Evolutionary conservation across 1,140 invertebrate genomes (phyloP).

Genomic region (Lasioglossum albipes): DNA sequence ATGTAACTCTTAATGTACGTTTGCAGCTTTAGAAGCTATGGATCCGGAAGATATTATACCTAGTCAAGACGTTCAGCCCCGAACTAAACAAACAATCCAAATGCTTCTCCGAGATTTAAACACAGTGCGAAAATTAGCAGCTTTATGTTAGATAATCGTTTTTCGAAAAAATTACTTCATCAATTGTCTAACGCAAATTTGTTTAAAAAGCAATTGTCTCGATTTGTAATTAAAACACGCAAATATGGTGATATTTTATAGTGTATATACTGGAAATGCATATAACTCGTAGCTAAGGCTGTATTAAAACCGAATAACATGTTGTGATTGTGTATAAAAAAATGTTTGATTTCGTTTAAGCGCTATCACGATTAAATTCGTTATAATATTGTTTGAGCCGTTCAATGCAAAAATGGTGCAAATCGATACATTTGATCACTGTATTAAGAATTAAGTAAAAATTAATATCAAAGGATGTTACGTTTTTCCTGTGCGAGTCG

Average conservation of each 20-base stretch:
- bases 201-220: neutral
- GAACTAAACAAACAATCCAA: constrained; percentile 81
- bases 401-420: no score
- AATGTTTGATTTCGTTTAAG: constrained; percentile 5
- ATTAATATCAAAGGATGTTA: no score
- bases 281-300: neutral
- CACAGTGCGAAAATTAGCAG: constrained; percentile 80
- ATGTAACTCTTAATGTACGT: constrained; percentile 21
- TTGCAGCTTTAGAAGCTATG: constrained; percentile 77
- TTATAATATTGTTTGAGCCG: constrained; percentile 13
- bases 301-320: neutral
- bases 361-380: neutral
- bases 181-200: neutral
- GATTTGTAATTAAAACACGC: neutral
- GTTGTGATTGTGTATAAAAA: constrained; percentile 17
- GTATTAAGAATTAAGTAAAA: no score
- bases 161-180: neutral
- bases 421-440: no score
- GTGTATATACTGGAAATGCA: constrained; percentile 19
- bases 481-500: no score
- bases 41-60: constrained; percentile 69
- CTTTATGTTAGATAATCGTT: constrained; percentile 68
- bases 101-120: constrained; percentile 81
- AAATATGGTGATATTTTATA: neutral
- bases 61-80: constrained; percentile 73